Evolutionary conservation across 2,888 invertebrate genomes (phyloP).

Genomic region (Cataglyphis rosenhaueri): DNA sequence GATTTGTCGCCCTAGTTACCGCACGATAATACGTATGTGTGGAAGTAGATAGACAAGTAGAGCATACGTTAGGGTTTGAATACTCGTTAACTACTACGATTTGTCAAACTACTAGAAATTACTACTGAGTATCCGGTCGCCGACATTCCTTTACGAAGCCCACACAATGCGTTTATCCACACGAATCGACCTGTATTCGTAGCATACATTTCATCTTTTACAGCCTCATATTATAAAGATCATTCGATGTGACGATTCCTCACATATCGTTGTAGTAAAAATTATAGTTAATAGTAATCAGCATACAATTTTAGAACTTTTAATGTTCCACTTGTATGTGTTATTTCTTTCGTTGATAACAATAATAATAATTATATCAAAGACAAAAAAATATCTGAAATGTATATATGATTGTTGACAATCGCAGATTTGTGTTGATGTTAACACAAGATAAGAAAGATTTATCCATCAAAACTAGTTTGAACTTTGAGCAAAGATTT

Average conservation of each 20-base stretch:
- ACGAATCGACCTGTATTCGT: background rate
- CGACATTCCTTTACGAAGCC: background rate
- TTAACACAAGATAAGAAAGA: background rate
- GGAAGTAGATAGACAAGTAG: slow-evolving; percentile 35
- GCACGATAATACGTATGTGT: slow-evolving; percentile 1
- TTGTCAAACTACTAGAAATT: slow-evolving; percentile 31
- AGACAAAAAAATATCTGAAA: too few species aligned
- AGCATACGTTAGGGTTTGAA: slow-evolving; percentile 19
- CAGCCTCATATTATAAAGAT: background rate
- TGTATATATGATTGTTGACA: background rate
- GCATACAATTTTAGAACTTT: too few species aligned
- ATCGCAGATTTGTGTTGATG: background rate
- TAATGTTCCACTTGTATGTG: too few species aligned
- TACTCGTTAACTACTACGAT: slow-evolving; percentile 29
- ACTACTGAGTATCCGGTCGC: background rate
- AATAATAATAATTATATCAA: too few species aligned
- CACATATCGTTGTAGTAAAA: background rate
- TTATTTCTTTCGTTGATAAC: too few species aligned
- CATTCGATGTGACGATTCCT: background rate
- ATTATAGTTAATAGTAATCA: too few species aligned
- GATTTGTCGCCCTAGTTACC: slow-evolving; percentile 20
- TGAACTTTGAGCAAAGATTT: background rate
- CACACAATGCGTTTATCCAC: slow-evolving; percentile 8
- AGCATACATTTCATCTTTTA: background rate
- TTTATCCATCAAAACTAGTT: background rate